Base-by-base conservation (phyloP, 2,888 invertebrate genomes). In the Lepidocyrtinus sp. region DNA sequence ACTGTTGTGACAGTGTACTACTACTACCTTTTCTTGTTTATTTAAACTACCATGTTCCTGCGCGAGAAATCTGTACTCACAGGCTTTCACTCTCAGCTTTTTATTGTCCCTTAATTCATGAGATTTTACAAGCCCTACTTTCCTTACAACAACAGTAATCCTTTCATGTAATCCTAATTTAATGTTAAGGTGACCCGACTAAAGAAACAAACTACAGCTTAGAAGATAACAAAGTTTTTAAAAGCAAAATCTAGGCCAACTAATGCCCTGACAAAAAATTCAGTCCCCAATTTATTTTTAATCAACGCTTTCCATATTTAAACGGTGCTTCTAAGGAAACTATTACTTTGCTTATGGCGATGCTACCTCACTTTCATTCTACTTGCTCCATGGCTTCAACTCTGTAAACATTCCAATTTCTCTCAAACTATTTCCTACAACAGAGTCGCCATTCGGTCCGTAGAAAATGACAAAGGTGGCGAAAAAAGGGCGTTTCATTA, bases 101-200 rank as follows among this genome's bases (percentile, higher is more conserved):
- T 36, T 36, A 36, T 36, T 36, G 36, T 36, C 36, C 36, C 36
- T 36, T 36, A 36, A 36, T 36, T 75, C 45, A 25, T 27, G 24
- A 70, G 69, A 45, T 69, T 75, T 63, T 36, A 69, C 75, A 27
- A 21, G 25, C 68, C 62, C 15, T 9, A 25, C 55, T 59, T 46
- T 27, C 68, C 27, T n/a, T n/a, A n/a, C n/a, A n/a, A n/a, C n/a
- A n/a, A n/a, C 17, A 25, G 46, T 70, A 75, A 64, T 75, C 70
- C 22, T 5, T 45, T 75, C 36, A 5, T n/a, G 64, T 75, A 75
- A 69, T 75, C 64, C 70, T 50, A 5, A 45, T 21, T 17, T 63
- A 75, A 63, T 75, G 64, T 17, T 36, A 12, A 36, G 36, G 12
- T 12, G 36, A 36, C 36, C 36, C 12, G 36, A 36, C 36, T 7